A percentile compares a stretch with the other conserved stretches of the same genome.
phyloP scores from a whole-genome alignment of 2,888 invertebrate species.

The Junonia oenone region DNA sequence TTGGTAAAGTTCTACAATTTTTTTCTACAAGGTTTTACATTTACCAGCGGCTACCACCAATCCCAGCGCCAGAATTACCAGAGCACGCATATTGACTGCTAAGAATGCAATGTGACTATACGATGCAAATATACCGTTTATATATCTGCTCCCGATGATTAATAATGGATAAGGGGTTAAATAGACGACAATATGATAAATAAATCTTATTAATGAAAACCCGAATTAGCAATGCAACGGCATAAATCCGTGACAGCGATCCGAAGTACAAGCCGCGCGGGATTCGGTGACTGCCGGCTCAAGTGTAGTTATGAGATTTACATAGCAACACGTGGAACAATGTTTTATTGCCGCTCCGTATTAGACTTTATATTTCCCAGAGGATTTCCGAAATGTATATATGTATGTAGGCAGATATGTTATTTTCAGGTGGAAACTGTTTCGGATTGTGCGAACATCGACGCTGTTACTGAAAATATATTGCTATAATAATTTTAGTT shows the following conservation, averaged over 20 bases:
- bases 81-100: no score
- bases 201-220: slow-evolving; percentile 2
- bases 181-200: no score
- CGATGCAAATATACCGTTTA: no score
- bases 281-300: slow-evolving; percentile 39
- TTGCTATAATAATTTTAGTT: neutral
- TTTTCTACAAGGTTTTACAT: no score
- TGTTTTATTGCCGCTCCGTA: slow-evolving; percentile 58
- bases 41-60: no score
- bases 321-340: slow-evolving; percentile 62
- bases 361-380: slow-evolving; percentile 66
- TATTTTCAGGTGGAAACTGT: neutral
- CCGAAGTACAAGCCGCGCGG: no score
- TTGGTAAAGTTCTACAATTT: no score
- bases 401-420: neutral
- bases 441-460: no score
- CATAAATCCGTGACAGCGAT: slow-evolving; percentile 21
- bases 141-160: no score
- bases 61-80: no score
- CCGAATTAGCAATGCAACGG: slow-evolving; percentile 9
- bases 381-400: slow-evolving; percentile 36
- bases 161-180: no score
- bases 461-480: neutral
- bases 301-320: slow-evolving; percentile 63
- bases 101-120: no score